phyloP scores from a whole-genome alignment of 2,797 vertebrate genomes.

The Sylvia borin region DNA sequence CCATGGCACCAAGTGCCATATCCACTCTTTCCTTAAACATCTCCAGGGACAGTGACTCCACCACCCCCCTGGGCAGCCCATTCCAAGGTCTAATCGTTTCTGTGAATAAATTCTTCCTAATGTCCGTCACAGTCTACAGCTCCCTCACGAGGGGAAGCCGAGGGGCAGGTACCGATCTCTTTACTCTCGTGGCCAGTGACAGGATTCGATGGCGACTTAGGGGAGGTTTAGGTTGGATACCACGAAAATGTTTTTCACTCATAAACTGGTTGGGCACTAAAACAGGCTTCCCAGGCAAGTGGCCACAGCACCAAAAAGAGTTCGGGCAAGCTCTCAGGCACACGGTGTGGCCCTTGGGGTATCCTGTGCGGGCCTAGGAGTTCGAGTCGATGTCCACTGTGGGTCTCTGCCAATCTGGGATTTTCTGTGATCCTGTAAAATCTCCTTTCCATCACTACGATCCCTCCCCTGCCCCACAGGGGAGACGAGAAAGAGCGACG shows the following conservation, averaged over 20 bases:
- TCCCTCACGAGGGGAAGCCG: not conserved
- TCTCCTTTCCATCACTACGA: accelerated
- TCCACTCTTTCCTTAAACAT: not conserved
- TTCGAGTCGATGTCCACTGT: accelerated
- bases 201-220: not conserved
- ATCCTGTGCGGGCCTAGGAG: not conserved
- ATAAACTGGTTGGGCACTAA: not conserved
- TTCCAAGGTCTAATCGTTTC: not conserved
- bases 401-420: accelerated
- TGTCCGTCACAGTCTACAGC: not conserved
- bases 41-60: not conserved
- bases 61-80: not conserved
- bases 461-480: no score
- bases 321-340: not conserved
- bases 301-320: not conserved
- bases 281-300: not conserved
- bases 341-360: no score
- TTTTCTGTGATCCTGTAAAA: accelerated
- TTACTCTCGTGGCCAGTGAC: not conserved
- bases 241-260: not conserved
- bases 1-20: not conserved
- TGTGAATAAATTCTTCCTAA: not conserved
- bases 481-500: not conserved
- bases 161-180: not conserved
- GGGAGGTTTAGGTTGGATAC: not conserved